Base-by-base conservation (phyloP, 2,797 vertebrate species). In the Notoglanidium macrostoma region DNA sequence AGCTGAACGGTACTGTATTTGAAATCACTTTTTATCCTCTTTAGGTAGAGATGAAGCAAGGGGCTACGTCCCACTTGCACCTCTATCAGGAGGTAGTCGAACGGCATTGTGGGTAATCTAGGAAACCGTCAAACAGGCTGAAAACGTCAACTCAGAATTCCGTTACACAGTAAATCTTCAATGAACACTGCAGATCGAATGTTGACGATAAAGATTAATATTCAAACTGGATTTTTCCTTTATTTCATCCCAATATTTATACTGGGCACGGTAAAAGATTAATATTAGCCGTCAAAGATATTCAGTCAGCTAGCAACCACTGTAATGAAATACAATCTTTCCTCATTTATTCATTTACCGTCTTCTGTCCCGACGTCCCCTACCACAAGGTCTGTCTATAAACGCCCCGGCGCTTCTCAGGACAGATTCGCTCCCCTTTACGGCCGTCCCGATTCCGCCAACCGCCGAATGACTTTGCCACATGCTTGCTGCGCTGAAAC, bases 401-500 rank as follows among this genome's bases (percentile, higher is more conserved):
- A 65, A 82, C 44, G 80, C 44, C 57, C 57, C 49, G 21, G 35
- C 49, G 26, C 65, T 73, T 82, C 55, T 51, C 55, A 49, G 78
- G 44, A 51, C 67, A 35, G 46, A 68, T 79, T 61, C 26, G 32
- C 35, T 82, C 67, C 55, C 70, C 63, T 84, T 51, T 84, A 57
- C 63, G 35, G 78, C 57, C 63, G 3, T 80, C 63, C 44, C 49
- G 10, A 49, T 73, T 35, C 29, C 54, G 40, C 46, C 40, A 11
- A 32, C 51, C 19, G 21, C 61, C 21, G 11, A 73, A 85, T 51
- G 80, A 81, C 65, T 85, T 85, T 32, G 40, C 88, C 84, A 83
- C 79, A 78, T 89, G 89, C 44, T 35, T 49, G 83, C 78, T 76
- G 70, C 72, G 32, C 67, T 67, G 83, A 61, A 87, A 89, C 77